Evolutionary conservation across 2,888 invertebrate species (phyloP), one percentile per base, ranked within the genome.

Genomic region (Diaphora mendica): DNA sequence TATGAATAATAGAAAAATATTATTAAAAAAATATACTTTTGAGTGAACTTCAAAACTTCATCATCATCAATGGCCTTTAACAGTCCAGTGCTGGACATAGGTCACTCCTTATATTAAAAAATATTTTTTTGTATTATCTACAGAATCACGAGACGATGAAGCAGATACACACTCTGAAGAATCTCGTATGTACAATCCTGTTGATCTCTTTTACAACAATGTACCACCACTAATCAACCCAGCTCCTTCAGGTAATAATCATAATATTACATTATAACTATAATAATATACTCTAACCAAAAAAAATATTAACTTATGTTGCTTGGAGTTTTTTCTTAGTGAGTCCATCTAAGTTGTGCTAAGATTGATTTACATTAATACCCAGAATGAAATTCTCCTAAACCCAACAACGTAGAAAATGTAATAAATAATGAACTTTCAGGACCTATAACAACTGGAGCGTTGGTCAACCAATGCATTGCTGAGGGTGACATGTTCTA

Each of bases 401-500:
- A 59, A 59, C 15, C 26, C 15, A 55, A n/a, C 11, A 23, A n/a
- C 7, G 23, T 23, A 55, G 55, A 55, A 42, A 4, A 42, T 44
- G 15, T 66, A 26, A 66, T 17, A 48, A 33, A 55, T 33, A n/a
- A 62, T 26, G 51, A 59, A 33, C 15, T 68, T n/a, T 3, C 48
- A 71, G 71, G 51, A 2, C 33, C 26, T 26, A 9, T 65, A 30
- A 71, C 72, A 55, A 23, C 44, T 44, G 48, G 48, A 35, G 70
- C 68, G 39, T 9, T 71, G 33, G 64, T 68, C 30, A 76, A 74
- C 62, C 76, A 48, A 85, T 93, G 93, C 76, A 35, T 62, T 0
- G 76, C 83, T 20, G 86, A 83, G 20, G 93, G 93, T 0, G 91
- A 92, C 70, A 90, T 93, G 92, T 93, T 86, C 88, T 89, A 88